Evolutionary conservation across 2,113 vertebrate genomes (phyloP), one percentile per base, ranked within the genome.

Genomic region (Eurypyga helias): DNA sequence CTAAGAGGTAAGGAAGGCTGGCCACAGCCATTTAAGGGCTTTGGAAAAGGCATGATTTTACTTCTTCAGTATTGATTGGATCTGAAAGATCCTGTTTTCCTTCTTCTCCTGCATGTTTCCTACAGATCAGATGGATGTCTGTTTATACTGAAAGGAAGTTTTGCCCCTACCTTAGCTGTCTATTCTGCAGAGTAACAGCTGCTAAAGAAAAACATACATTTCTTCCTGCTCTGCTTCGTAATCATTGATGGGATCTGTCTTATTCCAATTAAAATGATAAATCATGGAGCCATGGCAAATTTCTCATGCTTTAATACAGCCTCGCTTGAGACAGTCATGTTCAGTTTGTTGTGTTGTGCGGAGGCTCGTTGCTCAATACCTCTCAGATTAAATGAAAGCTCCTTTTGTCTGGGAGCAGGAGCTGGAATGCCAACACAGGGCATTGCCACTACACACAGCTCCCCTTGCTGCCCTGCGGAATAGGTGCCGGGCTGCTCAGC

Each of bases 181-280:
- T 75, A 19, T 87, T 36, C 31, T 65, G 70, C 28, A 12, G 24
- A 77, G 45, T 71, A 90, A 91, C 41, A 90, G 52, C 60, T 92
- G 65, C 81, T 89, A 23, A 49, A 78, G 73, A 64, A 75, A 86
- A 92, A 45, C 70, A 38, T 31, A 25, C 10, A 38, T 54, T 78
- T 89, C 77, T 91, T 93, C 54, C 76, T 82, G 46, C 55, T 81
- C 31, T 81, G 60, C 65, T 58, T 69, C 17, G 15, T 84, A 70
- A 70, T 79, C 29, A 11, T 61, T 82, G 86, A 60, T 61, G 64
- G 52, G 73, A 93, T 86, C 67, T 85, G 55, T 92, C 76, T 94
- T 78, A 83, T 80, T 97, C 65, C 78, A 80, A 94, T 91, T 83
- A 76, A 96, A 93, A 83, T 83, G 87, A 91, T 80, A 95, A 78